These are phyloP conservation scores for Thymelicus sylvestris DNA, from an alignment of 2,888 invertebrate species.

Conservation along the genomic window DNA sequence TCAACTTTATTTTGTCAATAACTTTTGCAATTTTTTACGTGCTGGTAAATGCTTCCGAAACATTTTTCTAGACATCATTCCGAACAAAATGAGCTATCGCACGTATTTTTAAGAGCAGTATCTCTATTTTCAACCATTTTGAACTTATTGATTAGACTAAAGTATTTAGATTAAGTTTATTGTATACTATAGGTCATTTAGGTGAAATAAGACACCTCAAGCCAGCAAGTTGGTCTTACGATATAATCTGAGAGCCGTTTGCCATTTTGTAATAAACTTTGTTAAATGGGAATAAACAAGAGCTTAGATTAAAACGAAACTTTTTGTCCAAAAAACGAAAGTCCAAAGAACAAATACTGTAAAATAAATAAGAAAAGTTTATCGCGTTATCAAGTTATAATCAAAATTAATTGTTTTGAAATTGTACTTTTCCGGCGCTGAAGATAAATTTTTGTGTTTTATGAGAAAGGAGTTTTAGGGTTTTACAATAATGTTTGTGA, in stretches of 20 bases:
- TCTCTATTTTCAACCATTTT: no score
- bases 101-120: no score
- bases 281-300: conserved; percentile 25
- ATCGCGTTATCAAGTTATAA: conserved; percentile 34
- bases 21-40: no score
- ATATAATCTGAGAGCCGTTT: not conserved
- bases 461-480: conserved; percentile 8
- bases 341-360: conserved; percentile 32
- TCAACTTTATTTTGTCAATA: no score
- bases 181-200: no score
- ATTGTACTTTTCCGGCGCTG: conserved; percentile 22
- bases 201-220: not conserved
- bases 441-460: conserved; percentile 19
- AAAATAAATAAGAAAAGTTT: conserved; percentile 38
- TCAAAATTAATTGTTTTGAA: conserved; percentile 35
- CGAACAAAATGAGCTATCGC: no score
- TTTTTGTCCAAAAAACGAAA: conserved; percentile 27
- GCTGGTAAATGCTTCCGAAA: no score
- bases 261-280: conserved; percentile 19
- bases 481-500: not conserved
- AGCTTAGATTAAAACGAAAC: conserved; percentile 33
- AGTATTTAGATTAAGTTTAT: no score
- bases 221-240: not conserved
- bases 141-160: no score
- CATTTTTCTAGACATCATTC: no score